Evolutionary conservation across 2,888 invertebrate species (phyloP).

Genomic region (Temnothorax rugatulus): DNA sequence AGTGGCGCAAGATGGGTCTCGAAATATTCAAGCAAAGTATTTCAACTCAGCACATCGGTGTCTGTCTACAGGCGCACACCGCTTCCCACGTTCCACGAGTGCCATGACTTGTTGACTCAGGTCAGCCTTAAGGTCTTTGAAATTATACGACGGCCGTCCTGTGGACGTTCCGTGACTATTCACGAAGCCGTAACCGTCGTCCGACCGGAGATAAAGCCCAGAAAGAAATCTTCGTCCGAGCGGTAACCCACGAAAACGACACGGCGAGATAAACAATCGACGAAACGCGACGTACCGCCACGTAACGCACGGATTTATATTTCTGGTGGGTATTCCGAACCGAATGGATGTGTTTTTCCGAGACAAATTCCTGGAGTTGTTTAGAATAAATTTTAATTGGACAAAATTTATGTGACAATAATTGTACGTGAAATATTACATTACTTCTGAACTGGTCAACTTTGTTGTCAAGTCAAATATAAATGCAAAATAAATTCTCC

Average conservation of each 20-base stretch:
- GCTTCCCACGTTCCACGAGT: constrained; percentile 73
- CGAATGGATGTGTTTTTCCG: neutral
- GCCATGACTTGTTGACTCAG: constrained; percentile 74
- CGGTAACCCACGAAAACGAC: constrained; percentile 42
- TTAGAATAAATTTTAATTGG: constrained; percentile 20
- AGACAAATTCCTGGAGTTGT: neutral
- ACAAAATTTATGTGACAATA: neutral
- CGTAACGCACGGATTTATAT: constrained; percentile 44
- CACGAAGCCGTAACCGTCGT: constrained; percentile 62
- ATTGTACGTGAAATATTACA: constrained; percentile 1
- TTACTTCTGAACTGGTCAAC: neutral
- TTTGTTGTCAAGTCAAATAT: neutral
- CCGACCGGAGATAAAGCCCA: constrained; percentile 51
- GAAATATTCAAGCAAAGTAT: constrained; percentile 61
- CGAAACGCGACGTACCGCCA: constrained; percentile 47
- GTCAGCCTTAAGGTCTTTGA: constrained; percentile 73
- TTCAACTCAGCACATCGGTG: constrained; percentile 55
- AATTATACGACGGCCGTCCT: constrained; percentile 71
- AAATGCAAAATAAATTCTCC: neutral
- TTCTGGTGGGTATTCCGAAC: constrained; percentile 10
- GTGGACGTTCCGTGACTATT: constrained; percentile 68
- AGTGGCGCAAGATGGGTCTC: constrained; percentile 15
- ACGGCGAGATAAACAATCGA: constrained; percentile 57
- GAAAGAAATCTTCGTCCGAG: constrained; percentile 58
- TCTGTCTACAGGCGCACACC: constrained; percentile 64